A percentile compares a stretch with the other conserved stretches of the same genome.
phyloP scores from a whole-genome alignment of 2,888 invertebrate species.

The Sisyra terminalis region DNA sequence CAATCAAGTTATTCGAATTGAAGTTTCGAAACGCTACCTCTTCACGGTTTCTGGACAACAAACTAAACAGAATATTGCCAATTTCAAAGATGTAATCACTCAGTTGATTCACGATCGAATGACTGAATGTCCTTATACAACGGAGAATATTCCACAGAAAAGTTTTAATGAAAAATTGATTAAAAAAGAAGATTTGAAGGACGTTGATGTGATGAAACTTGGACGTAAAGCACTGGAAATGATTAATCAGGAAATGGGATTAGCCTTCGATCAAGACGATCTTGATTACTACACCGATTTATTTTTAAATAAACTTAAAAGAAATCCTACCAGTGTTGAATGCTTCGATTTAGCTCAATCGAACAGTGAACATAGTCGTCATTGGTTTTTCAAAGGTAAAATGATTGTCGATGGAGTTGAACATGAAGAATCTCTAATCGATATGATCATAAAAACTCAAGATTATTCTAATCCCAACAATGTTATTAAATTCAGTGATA shows the following conservation, averaged over 20 bases:
- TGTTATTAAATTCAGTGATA: slow-evolving; percentile 93
- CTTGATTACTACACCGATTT: slow-evolving; percentile 77
- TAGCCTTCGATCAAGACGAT: slow-evolving; percentile 90
- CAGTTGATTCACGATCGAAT: slow-evolving; percentile 72
- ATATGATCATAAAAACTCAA: slow-evolving; percentile 88
- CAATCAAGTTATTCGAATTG: slow-evolving; percentile 57
- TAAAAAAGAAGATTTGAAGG: slow-evolving; percentile 56
- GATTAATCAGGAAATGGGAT: slow-evolving; percentile 42
- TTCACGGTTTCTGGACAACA: slow-evolving; percentile 29
- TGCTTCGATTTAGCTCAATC: slow-evolving; percentile 96
- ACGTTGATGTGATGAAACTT: slow-evolving; percentile 63
- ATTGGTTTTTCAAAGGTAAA: slow-evolving; percentile 96
- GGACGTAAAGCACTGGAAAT: slow-evolving; percentile 67
- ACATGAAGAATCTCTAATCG: slow-evolving; percentile 67
- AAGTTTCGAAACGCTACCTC: slow-evolving; percentile 64
- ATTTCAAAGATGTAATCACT: slow-evolving; percentile 31
- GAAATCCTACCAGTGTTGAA: slow-evolving; percentile 95
- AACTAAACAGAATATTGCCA: slow-evolving; percentile 23
- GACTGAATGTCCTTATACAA: slow-evolving; percentile 78
- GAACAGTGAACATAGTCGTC: slow-evolving; percentile 94
- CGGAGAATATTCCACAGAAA: slow-evolving; percentile 40
- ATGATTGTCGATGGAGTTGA: slow-evolving; percentile 70
- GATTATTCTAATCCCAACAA: slow-evolving; percentile 74
- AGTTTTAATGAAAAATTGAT: slow-evolving; percentile 52
- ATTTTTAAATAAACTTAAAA: slow-evolving; percentile 62